Base-by-base conservation (phyloP, 2,797 vertebrate genomes). In the Chaenodraco wilsoni region DNA sequence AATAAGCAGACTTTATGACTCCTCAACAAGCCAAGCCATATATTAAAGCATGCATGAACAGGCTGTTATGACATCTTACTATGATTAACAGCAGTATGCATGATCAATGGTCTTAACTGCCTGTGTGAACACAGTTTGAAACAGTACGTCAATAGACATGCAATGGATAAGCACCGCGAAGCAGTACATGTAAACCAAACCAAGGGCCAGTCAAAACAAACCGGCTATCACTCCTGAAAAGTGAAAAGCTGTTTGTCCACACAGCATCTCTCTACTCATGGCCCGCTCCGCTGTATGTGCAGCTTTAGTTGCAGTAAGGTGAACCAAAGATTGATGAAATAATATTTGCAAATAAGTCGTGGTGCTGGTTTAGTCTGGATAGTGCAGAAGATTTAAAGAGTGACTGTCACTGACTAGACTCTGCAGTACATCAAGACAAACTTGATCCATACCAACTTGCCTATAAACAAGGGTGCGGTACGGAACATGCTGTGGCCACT, bases 161-260 rank as follows among this genome's bases (percentile, higher is more conserved):
- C 79, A 76, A 78, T 83, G 88, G 77, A 92, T 89, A 88, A 84
- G 87, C 81, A 88, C 88, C 60, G 23, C 19, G 9, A 72, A 72
- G 84, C 54, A 79, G 82, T 69, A 86, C 65, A 69, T 74, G 75
- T 91, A 90, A 88, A 89, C 86, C 70, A 69, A 73, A 75, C 43
- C 23, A 59, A 83, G 76, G 62, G 79, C 78, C 84, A 85, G 83
- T 83, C 78, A 89, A 88, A 92, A 91, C 79, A 92, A 87, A 90
- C 27, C 65, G 69, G 85, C 71, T 66, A 80, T 89, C 81, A 84
- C 62, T 84, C 68, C 56, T 56, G 75, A 71, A 69, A 66, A 84
- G 74, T 84, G 75, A 82, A 64, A 76, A 62, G 72, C 66, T 80
- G 69, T 79, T 88, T 84, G 69, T 84, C 69, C 63, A 76, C 71